These are phyloP conservation scores for Cephalotes varians DNA, from an alignment of 2,888 invertebrate species.

Conservation along the genomic window DNA sequence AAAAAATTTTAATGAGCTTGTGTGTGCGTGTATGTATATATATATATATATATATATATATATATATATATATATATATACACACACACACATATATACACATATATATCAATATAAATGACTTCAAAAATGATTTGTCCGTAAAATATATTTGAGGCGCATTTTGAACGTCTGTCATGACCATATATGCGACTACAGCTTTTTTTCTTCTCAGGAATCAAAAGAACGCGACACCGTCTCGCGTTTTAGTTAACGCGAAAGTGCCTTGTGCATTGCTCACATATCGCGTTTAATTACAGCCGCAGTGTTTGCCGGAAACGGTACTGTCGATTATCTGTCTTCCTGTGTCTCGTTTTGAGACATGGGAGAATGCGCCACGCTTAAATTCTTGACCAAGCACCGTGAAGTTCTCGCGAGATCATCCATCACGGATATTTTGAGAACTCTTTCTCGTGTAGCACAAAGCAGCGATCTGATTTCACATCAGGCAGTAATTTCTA, in stretches of 20 bases:
- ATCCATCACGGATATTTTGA: conserved; percentile 25
- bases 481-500: background rate
- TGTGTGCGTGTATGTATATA: no score
- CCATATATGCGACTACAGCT: background rate
- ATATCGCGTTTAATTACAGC: conserved; percentile 52
- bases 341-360: conserved; percentile 44
- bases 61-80: no score
- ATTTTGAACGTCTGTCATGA: background rate
- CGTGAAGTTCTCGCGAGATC: conserved; percentile 39
- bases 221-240: conserved; percentile 28
- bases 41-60: no score
- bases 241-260: conserved; percentile 24
- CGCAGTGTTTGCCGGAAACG: conserved; percentile 47
- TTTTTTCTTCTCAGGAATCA: conserved; percentile 37
- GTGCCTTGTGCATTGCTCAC: conserved; percentile 22
- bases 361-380: conserved; percentile 33
- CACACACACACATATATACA: no score
- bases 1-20: background rate
- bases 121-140: background rate
- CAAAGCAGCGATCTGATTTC: conserved; percentile 14
- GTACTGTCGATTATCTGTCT: conserved; percentile 39
- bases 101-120: background rate
- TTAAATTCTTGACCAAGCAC: conserved; percentile 43
- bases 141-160: background rate
- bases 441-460: conserved; percentile 15